These are phyloP conservation scores for Heteronetta atricapilla DNA, from an alignment of 2,113 vertebrate species.

Conservation along the genomic window DNA sequence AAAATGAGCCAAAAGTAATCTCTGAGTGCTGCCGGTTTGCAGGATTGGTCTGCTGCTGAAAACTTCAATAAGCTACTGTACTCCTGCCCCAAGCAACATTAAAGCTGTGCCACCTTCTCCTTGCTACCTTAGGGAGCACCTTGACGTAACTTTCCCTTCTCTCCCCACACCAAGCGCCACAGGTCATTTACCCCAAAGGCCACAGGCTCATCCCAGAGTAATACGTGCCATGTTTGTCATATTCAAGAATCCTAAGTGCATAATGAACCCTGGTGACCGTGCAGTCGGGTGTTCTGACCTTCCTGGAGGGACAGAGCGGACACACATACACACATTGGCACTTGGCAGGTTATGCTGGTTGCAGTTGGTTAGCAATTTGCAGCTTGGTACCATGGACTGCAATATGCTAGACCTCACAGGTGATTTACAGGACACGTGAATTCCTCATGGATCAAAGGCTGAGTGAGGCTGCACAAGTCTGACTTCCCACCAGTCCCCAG, in stretches of 20 bases:
- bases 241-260: neutral
- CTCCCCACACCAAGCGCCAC: neutral
- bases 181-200: neutral
- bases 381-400: neutral
- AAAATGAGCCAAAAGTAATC: neutral
- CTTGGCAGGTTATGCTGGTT: constrained; percentile 1
- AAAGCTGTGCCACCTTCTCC: neutral
- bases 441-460: neutral
- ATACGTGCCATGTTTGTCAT: neutral
- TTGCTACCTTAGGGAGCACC: neutral
- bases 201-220: neutral
- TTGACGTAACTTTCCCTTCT: neutral
- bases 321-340: neutral
- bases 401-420: constrained; percentile 37
- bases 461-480: neutral
- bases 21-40: neutral
- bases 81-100: rapidly evolving
- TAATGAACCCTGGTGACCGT: rapidly evolving
- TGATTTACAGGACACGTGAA: constrained; percentile 41
- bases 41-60: neutral
- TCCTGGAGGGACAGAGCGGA: neutral
- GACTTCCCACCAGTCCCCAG: neutral
- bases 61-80: neutral
- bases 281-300: neutral
- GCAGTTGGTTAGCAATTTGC: constrained; percentile 16